These are phyloP conservation scores for Halcyon chelicuti DNA, from an alignment of 2,797 vertebrate species.

Conservation along the genomic window DNA sequence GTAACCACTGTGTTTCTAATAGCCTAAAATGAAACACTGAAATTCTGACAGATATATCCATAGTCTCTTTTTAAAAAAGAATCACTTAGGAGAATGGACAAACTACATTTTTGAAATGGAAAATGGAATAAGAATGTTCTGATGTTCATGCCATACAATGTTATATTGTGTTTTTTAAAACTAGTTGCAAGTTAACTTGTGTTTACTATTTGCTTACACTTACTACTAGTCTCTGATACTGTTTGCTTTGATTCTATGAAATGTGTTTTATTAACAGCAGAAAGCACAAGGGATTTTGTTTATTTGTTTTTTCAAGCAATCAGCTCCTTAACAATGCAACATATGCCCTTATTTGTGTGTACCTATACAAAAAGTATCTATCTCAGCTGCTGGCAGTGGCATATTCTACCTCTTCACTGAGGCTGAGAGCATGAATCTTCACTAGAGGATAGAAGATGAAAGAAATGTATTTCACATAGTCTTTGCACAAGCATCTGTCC, in stretches of 20 bases:
- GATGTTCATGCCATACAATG: not conserved
- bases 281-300: not conserved
- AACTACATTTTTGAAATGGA: not conserved
- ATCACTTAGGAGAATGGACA: not conserved
- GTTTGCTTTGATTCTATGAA: not conserved
- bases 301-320: not conserved
- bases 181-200: not conserved
- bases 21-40: not conserved
- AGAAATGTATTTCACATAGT: not conserved
- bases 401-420: not conserved
- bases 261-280: not conserved
- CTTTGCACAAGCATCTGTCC: not conserved
- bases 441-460: not conserved
- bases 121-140: not conserved
- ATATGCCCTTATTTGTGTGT: accelerated
- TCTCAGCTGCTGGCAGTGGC: accelerated
- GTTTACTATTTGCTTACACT: not conserved
- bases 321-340: not conserved
- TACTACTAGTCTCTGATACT: not conserved
- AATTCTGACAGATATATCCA: not conserved
- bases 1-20: not conserved
- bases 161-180: not conserved
- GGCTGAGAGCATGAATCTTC: not conserved
- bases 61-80: not conserved
- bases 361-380: not conserved